Evolutionary conservation across 2,113 vertebrate genomes (phyloP).

Genomic region (Solenodon paradoxus): DNA sequence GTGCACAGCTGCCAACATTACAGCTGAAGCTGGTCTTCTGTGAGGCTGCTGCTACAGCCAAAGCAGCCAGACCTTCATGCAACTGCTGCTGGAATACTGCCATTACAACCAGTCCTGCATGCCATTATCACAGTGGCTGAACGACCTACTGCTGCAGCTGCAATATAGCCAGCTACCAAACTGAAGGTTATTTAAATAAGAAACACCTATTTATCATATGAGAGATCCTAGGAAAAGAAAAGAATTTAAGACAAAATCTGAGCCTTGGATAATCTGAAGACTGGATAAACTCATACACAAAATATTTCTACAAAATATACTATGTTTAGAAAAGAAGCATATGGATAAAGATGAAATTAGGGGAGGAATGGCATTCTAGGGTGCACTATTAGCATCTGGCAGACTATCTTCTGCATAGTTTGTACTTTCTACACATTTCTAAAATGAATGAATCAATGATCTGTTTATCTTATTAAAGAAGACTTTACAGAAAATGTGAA

Average conservation of each 20-base stretch:
- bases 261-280: not conserved
- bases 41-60: no score
- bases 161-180: no score
- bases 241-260: not conserved
- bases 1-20: no score
- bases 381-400: not conserved
- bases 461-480: not conserved
- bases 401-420: not conserved
- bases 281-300: not conserved
- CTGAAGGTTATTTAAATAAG: not conserved
- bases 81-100: no score
- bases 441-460: not conserved
- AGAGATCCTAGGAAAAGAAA: not conserved
- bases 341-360: not conserved
- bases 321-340: not conserved
- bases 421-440: not conserved
- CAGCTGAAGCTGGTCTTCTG: no score
- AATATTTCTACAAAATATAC: not conserved
- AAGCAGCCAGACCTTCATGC: no score
- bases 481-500: not conserved
- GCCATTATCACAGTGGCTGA: no score
- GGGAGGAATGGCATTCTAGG: not conserved
- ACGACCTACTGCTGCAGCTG: no score
- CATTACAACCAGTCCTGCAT: no score
- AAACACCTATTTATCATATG: not conserved